Evolutionary conservation across 2,113 vertebrate species (phyloP), one percentile per base, ranked within the genome.

Genomic region (Poeciliopsis prolifica): DNA sequence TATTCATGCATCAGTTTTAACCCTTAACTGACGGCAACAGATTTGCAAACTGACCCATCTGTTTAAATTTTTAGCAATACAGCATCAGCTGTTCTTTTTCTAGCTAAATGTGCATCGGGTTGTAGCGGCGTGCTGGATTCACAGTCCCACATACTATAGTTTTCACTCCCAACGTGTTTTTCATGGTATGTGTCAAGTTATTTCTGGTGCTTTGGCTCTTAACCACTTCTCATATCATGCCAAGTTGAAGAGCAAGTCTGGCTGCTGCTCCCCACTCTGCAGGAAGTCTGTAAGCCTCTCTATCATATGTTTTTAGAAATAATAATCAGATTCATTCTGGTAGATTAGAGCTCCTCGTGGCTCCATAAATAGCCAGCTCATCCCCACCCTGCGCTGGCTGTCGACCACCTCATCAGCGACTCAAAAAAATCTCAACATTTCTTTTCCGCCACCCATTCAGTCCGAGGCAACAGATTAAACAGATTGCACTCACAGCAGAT

Each of bases 251-350:
- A 70, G 61, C 75, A 64, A 31, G 75, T 40, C 61, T 77, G 61
- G 33, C 61, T 70, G 75, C 61, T 58, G 75, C 64, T 64, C 67
- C 31, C 22, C 9, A 22, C 76, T 61, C 76, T 66, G 69, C 63
- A 71, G 76, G 76, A 51, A 10, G 68, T 40, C 76, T 66, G 51
- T 78, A 71, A 78, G 69, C 63, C 24, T 60, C 48, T 65, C 68
- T 33, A 66, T 77, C 67, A 70, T 77, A 66, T 65, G 68, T 71
- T 70, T 77, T 71, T 70, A 48, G 76, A 66, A 71, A 66, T 72
- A 28, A 61, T 78, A 71, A 78, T 65, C 76, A 78, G 68, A 78
- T 72, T 72, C 62, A 61, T 78, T 78, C 68, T 58, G 68, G 48
- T 33, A 66, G 62, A 72, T 78, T 66, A 72, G 54, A 51, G 40